These are phyloP conservation scores for Tympanoctomys barrerae DNA, from an alignment of 2,797 vertebrate species.

Conservation along the genomic window DNA sequence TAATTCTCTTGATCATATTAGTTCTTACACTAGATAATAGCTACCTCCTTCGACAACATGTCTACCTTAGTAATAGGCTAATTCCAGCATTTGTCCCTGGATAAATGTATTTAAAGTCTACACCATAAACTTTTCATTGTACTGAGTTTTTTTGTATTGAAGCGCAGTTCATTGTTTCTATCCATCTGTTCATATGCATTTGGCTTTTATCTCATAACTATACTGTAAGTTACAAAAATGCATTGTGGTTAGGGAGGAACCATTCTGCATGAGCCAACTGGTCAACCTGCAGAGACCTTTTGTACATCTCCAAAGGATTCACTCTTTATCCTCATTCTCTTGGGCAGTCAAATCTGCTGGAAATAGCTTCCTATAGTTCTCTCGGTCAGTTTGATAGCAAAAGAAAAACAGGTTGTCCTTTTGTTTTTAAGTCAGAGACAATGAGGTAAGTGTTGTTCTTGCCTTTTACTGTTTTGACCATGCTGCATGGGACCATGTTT, in stretches of 20 bases:
- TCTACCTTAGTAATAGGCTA: background rate
- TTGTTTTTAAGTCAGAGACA: background rate
- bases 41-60: background rate
- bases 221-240: background rate
- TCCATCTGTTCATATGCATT: background rate
- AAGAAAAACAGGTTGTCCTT: background rate
- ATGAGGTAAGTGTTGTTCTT: background rate
- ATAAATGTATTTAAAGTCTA: background rate
- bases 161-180: background rate
- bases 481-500: background rate
- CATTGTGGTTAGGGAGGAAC: background rate
- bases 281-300: background rate
- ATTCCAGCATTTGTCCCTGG: background rate
- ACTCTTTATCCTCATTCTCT: background rate
- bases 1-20: background rate
- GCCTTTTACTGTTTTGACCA: background rate
- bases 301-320: background rate
- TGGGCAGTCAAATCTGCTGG: background rate
- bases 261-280: background rate
- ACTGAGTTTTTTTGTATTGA: background rate
- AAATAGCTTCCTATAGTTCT: background rate
- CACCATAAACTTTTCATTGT: background rate
- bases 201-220: background rate
- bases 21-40: background rate
- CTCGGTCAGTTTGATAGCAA: background rate